A percentile compares a stretch with the other conserved stretches of the same genome.
These are phyloP conservation scores for Pristionchus exspectatus DNA, from an alignment of 2,888 invertebrate genomes.

Conservation along the genomic window DNA sequence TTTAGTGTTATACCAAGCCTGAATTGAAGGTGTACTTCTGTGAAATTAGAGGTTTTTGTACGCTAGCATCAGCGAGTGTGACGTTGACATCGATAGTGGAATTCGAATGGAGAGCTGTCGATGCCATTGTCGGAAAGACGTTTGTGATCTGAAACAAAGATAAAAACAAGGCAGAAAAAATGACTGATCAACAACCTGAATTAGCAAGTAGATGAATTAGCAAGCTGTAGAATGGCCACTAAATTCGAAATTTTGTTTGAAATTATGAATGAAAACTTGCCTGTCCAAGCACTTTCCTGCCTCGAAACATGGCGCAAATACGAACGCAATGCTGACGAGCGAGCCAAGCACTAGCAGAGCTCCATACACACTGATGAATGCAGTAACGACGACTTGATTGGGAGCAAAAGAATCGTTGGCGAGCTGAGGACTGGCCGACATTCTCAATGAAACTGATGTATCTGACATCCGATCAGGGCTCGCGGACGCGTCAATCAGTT, in stretches of 20 bases:
- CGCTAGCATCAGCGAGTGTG: not conserved
- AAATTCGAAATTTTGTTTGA: not conserved
- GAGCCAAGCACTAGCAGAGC: not conserved
- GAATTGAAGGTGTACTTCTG: not conserved
- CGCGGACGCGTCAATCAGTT: no score
- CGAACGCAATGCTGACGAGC: not conserved
- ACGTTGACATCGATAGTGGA: not conserved
- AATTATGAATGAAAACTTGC: no score
- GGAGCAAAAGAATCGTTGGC: not conserved
- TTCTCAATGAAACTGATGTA: no score
- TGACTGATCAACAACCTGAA: not conserved
- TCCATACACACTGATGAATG: not conserved
- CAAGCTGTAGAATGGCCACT: not conserved
- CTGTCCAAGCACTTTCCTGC: not conserved
- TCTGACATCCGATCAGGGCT: no score
- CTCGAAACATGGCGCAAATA: not conserved
- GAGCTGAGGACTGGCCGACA: no score
- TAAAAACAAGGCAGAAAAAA: no score
- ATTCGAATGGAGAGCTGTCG: not conserved
- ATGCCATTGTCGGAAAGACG: not conserved
- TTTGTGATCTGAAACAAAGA: not conserved
- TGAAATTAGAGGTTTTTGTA: not conserved
- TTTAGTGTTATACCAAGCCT: conserved; percentile 17
- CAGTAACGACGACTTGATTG: not conserved
- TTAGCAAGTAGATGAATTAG: not conserved